phyloP scores from a whole-genome alignment of 2,797 vertebrate species.

The Pteronotus mesoamericanus region DNA sequence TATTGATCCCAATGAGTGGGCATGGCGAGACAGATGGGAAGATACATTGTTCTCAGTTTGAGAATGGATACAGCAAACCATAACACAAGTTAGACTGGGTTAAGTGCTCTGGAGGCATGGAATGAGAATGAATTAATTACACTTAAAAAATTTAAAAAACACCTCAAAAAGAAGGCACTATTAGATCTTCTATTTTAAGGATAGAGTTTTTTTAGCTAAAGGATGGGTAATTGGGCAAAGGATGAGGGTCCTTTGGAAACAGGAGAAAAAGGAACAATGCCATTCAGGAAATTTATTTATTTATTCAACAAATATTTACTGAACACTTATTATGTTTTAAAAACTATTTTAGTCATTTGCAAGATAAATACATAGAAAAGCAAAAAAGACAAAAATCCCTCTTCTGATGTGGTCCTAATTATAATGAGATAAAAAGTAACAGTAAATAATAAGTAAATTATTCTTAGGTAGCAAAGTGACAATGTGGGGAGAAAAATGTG shows the following conservation, averaged over 20 bases:
- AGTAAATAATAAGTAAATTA: background rate
- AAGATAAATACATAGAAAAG: background rate
- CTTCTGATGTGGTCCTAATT: background rate
- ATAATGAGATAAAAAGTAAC: background rate
- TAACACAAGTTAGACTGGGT: background rate
- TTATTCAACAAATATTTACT: background rate
- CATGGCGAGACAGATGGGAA: background rate
- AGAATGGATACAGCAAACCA: background rate
- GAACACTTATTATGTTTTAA: background rate
- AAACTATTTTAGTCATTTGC: background rate
- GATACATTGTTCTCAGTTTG: background rate
- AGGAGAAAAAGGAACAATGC: background rate
- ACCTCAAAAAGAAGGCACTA: background rate
- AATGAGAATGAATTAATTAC: background rate
- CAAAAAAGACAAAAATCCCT: background rate
- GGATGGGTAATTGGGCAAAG: background rate
- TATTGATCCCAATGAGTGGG: background rate
- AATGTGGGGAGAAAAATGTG: rapidly evolving
- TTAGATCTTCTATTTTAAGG: background rate
- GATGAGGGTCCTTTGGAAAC: background rate
- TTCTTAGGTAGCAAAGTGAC: background rate
- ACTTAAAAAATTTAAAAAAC: background rate
- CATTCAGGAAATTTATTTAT: background rate
- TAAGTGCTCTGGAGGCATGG: background rate
- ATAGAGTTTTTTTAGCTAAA: background rate